Evolutionary conservation across 2,888 invertebrate genomes (phyloP).

Genomic region (Bellardia pandia): DNA sequence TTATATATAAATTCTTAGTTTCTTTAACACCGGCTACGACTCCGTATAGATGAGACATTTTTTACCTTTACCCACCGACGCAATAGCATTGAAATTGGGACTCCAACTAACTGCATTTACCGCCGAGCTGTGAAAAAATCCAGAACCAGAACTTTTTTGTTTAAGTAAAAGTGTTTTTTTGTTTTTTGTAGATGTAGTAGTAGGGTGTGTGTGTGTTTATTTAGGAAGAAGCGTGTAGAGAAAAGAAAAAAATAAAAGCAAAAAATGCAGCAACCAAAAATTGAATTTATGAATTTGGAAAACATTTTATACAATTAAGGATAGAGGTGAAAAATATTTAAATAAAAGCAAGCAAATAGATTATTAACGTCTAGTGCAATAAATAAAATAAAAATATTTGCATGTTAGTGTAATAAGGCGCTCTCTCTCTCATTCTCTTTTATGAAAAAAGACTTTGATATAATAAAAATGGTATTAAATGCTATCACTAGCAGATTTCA

Average conservation of each 20-base stretch:
- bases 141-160: conserved; percentile 77
- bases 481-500: no score
- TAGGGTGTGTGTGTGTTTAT: conserved; percentile 14
- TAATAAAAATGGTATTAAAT: no score
- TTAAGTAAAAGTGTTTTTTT: conserved; percentile 29
- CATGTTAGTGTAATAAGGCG: no score
- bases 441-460: no score
- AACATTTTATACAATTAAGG: conserved; percentile 2
- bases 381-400: not conserved
- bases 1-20: conserved; percentile 38
- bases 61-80: conserved; percentile 93
- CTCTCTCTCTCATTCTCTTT: no score
- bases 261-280: conserved; percentile 63
- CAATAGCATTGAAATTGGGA: conserved; percentile 91
- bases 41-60: conserved; percentile 93
- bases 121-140: conserved; percentile 88
- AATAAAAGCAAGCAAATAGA: not conserved
- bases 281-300: not conserved
- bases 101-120: conserved; percentile 96
- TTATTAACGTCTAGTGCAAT: not conserved
- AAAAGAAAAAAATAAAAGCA: conserved; percentile 57
- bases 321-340: not conserved
- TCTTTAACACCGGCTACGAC: conserved; percentile 80
- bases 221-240: conserved; percentile 67
- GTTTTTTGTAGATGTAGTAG: conserved; percentile 10